Evolutionary conservation across 2,888 invertebrate species (phyloP), one percentile per base, ranked within the genome.

Genomic region (Odontocerum albicorne): DNA sequence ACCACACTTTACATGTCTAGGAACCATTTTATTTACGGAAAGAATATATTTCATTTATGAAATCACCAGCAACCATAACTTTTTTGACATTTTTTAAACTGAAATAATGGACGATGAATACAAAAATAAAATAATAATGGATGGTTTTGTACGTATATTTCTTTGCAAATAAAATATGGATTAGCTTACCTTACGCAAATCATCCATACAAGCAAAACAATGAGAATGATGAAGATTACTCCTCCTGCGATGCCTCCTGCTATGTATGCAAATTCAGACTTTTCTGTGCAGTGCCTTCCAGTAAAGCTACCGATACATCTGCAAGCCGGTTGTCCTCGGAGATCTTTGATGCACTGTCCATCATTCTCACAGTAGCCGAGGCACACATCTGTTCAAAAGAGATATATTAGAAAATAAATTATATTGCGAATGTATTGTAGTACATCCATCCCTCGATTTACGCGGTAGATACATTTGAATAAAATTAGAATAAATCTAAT

Each of bases 161-260:
- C n/a, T n/a, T n/a, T n/a, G n/a, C n/a, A n/a, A n/a, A n/a, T n/a
- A n/a, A n/a, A n/a, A n/a, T n/a, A n/a, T n/a, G n/a, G n/a, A n/a
- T n/a, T n/a, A n/a, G 6, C 64, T 59, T 69, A 88, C 87, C 90
- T 88, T 55, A 92, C 94, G 70, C 96, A 96, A 69, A 96, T 96
- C 95, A 96, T 96, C 95, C 95, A 96, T 64, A 96, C 92, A 49
- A 96, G 84, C 61, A 96, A 81, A 27, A 94, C 93, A 65, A 95
- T 86, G 72, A 96, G 86, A 67, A 96, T 94, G 64, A 95, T 89
- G 66, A 96, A 87, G 64, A 94, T 90, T 57, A 96, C 95, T n/a
- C 92, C 90, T 13, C 92, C 93, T 4, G 95, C 93, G 61, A 96
- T 93, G 7, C 95, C 95, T 39, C 94, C 94, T 46, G 93, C 94